Evolutionary conservation across 2,797 vertebrate species (phyloP), one percentile per base, ranked within the genome.

Genomic region (Mycteria americana): DNA sequence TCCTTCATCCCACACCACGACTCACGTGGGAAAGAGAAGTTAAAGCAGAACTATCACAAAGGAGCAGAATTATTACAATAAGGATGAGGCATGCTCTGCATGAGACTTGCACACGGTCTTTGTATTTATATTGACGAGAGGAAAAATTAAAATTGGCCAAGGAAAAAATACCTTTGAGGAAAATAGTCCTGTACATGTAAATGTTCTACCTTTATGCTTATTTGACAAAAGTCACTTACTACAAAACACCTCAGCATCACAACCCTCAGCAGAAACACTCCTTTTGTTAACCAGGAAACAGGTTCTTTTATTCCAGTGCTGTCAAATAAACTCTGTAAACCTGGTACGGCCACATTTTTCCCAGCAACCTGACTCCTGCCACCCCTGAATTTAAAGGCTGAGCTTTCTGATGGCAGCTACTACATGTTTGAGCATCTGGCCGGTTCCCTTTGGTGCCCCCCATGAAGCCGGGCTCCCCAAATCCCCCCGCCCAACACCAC

Each of bases 401-500:
- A 57, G 65, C 39, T 81, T 83, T 35, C 81, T 8, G 0, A 3
- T 2, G 45, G 64, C 63, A 41, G 30, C 51, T 59, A 5, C 64
- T 24, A 8, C 24, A 2, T 0, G 0, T n/a, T 7, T 8, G 9
- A 33, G 48, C 2, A 3, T 65, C 31, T 41, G 41, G 6, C 70
- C 0, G 1, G 2, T 25, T 60, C 72, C 45, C 48, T 18, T 5
- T 2, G 24, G 43, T 75, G 11, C 30, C 39, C 56, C 18, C 30
- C 1, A 1, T 6, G 33, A 23, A 14, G 13, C 24, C 1, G 2
- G 5, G 7, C n/a, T 62, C 82, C 91, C 82, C 68, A 8, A 0
- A 11, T 2, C 35, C 35, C 25, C 57, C n/a, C 1, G 0, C 5
- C 13, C 57, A 5, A 45, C 50, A 8, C 17, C 0, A 2, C 18